Percentiles rank a stretch among this genome's conserved stretches.
These are phyloP conservation scores for Gobius niger DNA, from an alignment of 2,113 vertebrate genomes.

Conservation along the genomic window DNA sequence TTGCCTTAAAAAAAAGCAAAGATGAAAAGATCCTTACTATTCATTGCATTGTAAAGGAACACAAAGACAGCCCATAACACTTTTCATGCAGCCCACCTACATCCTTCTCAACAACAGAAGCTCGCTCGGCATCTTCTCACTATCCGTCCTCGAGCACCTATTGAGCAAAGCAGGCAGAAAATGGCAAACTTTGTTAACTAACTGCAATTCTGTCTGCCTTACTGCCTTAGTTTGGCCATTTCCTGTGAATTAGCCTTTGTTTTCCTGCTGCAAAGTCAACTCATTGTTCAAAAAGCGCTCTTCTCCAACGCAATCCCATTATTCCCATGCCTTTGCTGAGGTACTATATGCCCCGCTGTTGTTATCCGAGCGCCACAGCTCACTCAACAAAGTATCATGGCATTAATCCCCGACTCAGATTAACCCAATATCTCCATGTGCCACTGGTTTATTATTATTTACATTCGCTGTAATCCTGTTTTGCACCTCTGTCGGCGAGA, in stretches of 20 bases:
- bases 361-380: conserved; percentile 8
- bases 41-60: not conserved
- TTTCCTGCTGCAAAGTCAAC: conserved; percentile 45
- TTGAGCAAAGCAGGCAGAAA: not conserved
- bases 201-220: conserved; percentile 8
- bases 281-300: conserved; percentile 42
- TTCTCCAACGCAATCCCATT: too few relatives aligned
- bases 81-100: not conserved
- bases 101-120: not conserved
- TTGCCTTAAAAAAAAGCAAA: not conserved
- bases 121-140: not conserved
- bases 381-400: conserved; percentile 59
- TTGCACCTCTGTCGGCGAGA: conserved; percentile 51
- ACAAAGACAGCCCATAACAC: not conserved
- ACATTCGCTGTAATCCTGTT: conserved; percentile 71
- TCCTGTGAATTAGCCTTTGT: conserved; percentile 30
- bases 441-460: conserved; percentile 69
- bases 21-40: not conserved
- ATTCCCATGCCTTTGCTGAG: not conserved
- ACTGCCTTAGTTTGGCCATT: not conserved
- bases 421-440: conserved; percentile 62
- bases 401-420: conserved; percentile 69
- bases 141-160: not conserved
- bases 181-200: not conserved
- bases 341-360: conserved; percentile 18